Conservation (phyloP, 2,888 invertebrate species). For the Pachydiplax longipennis region DNA sequence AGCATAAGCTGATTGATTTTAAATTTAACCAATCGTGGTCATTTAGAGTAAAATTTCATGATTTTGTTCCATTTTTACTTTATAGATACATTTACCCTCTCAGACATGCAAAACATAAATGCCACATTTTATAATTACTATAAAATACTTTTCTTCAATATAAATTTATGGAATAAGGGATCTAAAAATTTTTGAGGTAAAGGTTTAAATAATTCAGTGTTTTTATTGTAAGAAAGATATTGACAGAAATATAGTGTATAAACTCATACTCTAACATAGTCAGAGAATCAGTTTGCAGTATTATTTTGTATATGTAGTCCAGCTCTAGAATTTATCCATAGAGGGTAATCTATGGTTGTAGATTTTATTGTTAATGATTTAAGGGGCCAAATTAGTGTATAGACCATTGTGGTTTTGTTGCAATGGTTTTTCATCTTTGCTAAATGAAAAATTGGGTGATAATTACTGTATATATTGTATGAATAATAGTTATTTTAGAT, state of each 20-base stretch:
- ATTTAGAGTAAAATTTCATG: no score
- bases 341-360: constrained; percentile 2
- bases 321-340: not conserved
- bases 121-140: no score
- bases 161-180: not conserved
- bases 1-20: no score
- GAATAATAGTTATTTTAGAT: constrained; percentile 42
- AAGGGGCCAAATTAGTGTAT: constrained; percentile 42
- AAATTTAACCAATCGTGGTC: no score
- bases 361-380: constrained; percentile 37
- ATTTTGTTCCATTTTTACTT: no score
- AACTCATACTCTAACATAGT: not conserved
- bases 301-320: not conserved
- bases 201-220: not conserved
- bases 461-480: constrained; percentile 33
- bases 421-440: constrained; percentile 40
- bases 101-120: no score
- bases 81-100: no score
- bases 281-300: constrained; percentile 23
- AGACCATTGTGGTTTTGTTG: constrained; percentile 42
- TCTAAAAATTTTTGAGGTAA: not conserved
- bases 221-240: not conserved
- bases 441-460: constrained; percentile 33
- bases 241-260: not conserved
- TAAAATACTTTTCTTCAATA: no score